Evolutionary conservation across 2,113 vertebrate genomes (phyloP).

Genomic region (Collichthys lucidus): DNA sequence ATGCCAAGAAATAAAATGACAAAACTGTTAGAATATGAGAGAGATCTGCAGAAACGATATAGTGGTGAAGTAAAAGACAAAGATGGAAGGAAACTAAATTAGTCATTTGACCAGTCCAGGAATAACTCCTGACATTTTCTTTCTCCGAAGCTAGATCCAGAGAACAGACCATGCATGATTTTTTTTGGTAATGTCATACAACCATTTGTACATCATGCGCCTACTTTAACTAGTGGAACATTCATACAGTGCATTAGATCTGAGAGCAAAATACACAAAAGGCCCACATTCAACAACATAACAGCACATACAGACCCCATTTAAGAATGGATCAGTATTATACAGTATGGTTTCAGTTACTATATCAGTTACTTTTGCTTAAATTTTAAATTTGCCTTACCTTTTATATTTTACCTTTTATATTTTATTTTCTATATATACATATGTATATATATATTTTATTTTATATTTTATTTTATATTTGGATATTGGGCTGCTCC

Average conservation of each 20-base stretch:
- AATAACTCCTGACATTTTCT: slow-evolving; percentile 38
- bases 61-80: background rate
- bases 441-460: too few relatives aligned
- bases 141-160: slow-evolving; percentile 17
- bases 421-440: too few relatives aligned
- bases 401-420: too few relatives aligned
- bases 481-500: too few relatives aligned
- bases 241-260: background rate
- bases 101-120: slow-evolving; percentile 13
- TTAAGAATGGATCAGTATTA: background rate
- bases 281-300: background rate
- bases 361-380: too few relatives aligned
- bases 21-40: slow-evolving; percentile 22
- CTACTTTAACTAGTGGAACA: background rate
- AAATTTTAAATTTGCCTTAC: too few relatives aligned
- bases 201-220: slow-evolving; percentile 9
- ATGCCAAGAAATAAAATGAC: slow-evolving; percentile 1
- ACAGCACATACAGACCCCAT: background rate
- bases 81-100: slow-evolving; percentile 21
- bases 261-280: slow-evolving; percentile 25
- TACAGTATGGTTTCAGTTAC: background rate
- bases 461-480: too few relatives aligned
- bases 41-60: slow-evolving; percentile 15
- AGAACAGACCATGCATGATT: background rate
- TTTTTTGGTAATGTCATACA: slow-evolving; percentile 25